These are phyloP conservation scores for Scaptomyza montana DNA, from an alignment of 1,140 invertebrate genomes.

Conservation along the genomic window DNA sequence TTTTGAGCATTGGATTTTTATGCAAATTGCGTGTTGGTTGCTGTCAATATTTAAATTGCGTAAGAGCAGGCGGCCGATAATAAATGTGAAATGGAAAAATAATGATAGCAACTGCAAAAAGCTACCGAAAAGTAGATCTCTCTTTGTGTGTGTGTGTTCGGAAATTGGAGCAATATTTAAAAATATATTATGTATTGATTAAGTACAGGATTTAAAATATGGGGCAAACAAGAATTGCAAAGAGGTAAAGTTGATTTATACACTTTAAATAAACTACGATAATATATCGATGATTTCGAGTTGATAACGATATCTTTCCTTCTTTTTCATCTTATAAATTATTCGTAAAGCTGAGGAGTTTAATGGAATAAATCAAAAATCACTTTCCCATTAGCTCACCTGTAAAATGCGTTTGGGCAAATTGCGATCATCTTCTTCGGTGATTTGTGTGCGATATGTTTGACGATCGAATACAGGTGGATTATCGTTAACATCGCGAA, in stretches of 20 bases:
- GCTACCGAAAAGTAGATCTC: constrained; percentile 6
- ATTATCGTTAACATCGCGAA: constrained; percentile 88
- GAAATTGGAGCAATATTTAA: constrained; percentile 17
- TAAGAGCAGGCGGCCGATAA: constrained; percentile 49
- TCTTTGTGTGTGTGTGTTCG: background rate
- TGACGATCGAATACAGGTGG: constrained; percentile 87
- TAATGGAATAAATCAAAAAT: too few species aligned
- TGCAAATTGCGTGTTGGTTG: constrained; percentile 58
- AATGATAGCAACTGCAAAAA: constrained; percentile 24
- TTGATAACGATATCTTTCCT: too few species aligned
- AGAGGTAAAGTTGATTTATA: constrained; percentile 32
- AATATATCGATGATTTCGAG: too few species aligned
- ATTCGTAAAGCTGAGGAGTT: too few species aligned
- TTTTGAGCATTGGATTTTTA: constrained; percentile 63
- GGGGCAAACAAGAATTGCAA: constrained; percentile 2
- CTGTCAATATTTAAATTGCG: constrained; percentile 67
- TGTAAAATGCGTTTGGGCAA: constrained; percentile 87
- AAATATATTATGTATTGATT: constrained; percentile 22
- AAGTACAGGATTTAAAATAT: background rate
- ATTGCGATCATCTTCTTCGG: constrained; percentile 87
- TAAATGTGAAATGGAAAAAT: constrained; percentile 43
- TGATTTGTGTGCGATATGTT: constrained; percentile 88
- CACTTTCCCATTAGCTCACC: constrained; percentile 75
- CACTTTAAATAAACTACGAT: too few species aligned
- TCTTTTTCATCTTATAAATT: too few species aligned